Evolutionary conservation across 2,113 vertebrate genomes (phyloP), one percentile per base, ranked within the genome.

Genomic region (Nothocercus nigrocapillus): DNA sequence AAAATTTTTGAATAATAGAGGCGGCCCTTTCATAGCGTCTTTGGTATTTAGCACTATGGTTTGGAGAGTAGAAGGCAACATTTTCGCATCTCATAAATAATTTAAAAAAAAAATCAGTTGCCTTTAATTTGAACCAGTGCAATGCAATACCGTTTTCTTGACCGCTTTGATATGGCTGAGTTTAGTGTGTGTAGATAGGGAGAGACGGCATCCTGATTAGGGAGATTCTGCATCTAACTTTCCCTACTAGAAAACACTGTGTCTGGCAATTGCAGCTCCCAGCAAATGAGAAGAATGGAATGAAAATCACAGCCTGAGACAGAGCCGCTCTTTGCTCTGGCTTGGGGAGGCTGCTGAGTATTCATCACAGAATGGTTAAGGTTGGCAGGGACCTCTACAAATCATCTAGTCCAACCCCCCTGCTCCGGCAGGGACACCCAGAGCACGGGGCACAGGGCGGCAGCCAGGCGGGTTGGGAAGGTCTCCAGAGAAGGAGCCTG

Each of bases 61-160:
- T 93, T 95, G 93, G 86, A 88, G 61, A 85, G 77, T 68, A 54
- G 47, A 94, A 95, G 87, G 87, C 89, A 93, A 93, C 61, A 84
- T 95, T 91, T 96, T 91, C 91, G 75, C 91, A 95, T 94, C 91
- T 95, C 93, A 89, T 95, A 93, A 96, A 96, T 94, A 93, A 49
- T 49, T 22, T 82, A 83, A 82, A 86, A 12, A 64, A 0, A 59
- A 89, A 56, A 89, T 88, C 95, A 24, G 90, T 78, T 54, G 66
- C 58, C 76, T 47, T 95, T 81, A 73, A 75, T 90, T 88, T 77
- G 83, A 95, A 77, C 69, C 61, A 72, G 32, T 21, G 8, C 81
- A 82, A 24, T 79, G 73, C 63, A 93, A 51, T 67, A 40, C 74
- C 80, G 47, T 85, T 89, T 88, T 82, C 45, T 70, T 63, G 45